A percentile compares a stretch with the other conserved stretches of the same genome.
Conservation (phyloP, 1,140 invertebrate genomes). For the Platyscapa corneri region DNA sequence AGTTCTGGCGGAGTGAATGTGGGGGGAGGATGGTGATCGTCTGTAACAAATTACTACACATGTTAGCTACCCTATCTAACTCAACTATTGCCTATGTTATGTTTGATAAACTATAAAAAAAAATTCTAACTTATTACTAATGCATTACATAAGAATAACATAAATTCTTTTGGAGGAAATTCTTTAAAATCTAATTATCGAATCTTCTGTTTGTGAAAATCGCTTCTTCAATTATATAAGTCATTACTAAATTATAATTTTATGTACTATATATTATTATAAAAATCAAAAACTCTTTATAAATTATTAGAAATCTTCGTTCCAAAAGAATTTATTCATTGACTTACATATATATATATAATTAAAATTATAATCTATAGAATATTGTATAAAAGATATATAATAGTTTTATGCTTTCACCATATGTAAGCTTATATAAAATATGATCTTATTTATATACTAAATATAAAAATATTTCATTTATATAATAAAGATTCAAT, state of each 20-base stretch:
- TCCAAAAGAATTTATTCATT: not conserved
- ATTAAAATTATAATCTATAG: not conserved
- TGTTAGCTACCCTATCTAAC: constrained; percentile 74
- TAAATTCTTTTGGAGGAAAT: not conserved
- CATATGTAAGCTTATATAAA: not conserved
- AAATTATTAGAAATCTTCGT: too few species aligned
- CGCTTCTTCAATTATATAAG: too few species aligned
- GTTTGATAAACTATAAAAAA: constrained; percentile 38
- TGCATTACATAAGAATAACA: not conserved
- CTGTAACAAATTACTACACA: constrained; percentile 88
- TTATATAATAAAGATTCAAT: too few species aligned
- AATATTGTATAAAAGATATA: not conserved
- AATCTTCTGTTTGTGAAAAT: not conserved
- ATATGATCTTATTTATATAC: not conserved
- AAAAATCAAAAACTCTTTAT: too few species aligned
- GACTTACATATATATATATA: not conserved
- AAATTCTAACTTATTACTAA: not conserved
- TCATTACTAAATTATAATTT: too few species aligned
- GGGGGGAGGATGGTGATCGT: constrained; percentile 94
- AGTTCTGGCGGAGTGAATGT: constrained; percentile 97
- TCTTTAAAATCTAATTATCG: not conserved
- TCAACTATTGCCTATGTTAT: constrained; percentile 62
- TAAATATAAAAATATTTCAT: too few species aligned
- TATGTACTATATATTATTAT: too few species aligned
- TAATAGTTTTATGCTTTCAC: not conserved